These are phyloP conservation scores for Australoheros scitulus DNA, from an alignment of 2,113 vertebrate species.

Conservation along the genomic window DNA sequence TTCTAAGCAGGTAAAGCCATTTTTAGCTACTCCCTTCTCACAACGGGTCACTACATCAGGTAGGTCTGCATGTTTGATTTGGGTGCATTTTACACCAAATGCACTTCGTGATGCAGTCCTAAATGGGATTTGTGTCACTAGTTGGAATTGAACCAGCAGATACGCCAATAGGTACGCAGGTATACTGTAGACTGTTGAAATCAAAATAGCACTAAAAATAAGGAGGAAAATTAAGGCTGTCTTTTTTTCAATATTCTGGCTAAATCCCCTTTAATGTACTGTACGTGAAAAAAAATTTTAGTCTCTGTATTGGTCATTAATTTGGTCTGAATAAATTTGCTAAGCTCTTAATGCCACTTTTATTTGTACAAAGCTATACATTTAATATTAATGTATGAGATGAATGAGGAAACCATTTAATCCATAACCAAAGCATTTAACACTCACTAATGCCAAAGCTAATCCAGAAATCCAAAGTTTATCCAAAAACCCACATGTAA, in stretches of 20 bases:
- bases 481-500: conserved; percentile 75
- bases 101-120: too few relatives aligned
- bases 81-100: too few relatives aligned
- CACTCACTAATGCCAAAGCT: conserved; percentile 66
- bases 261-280: conserved; percentile 58
- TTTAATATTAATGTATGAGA: conserved; percentile 65
- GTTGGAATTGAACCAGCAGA: neutral
- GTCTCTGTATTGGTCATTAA: conserved; percentile 47
- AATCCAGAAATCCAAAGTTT: conserved; percentile 74
- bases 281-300: conserved; percentile 35
- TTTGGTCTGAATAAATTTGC: conserved; percentile 48
- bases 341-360: conserved; percentile 73
- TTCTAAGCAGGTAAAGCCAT: neutral
- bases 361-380: conserved; percentile 50
- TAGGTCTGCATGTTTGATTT: too few relatives aligned
- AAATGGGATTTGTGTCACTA: neutral
- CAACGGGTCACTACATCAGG: too few relatives aligned
- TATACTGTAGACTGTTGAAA: neutral
- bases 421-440: conserved; percentile 67
- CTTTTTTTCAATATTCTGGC: conserved; percentile 46
- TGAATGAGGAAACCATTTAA: conserved; percentile 68
- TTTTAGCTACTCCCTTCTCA: too few relatives aligned
- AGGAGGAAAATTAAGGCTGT: neutral
- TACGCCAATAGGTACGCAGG: neutral
- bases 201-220: neutral